Evolutionary conservation across 2,888 invertebrate species (phyloP).

Genomic region (Lasioglossum malachurum): DNA sequence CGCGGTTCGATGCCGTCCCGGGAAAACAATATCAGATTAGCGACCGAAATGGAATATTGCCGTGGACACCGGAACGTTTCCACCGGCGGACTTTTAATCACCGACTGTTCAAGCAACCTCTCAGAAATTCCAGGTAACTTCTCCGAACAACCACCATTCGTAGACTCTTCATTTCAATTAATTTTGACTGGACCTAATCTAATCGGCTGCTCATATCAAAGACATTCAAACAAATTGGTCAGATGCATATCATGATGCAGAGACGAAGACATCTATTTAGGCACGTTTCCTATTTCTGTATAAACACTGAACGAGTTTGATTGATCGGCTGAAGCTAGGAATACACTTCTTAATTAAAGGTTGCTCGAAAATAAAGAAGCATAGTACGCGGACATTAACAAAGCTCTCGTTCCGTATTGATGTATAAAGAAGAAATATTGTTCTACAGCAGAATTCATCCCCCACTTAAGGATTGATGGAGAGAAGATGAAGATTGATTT

Average conservation of each 20-base stretch:
- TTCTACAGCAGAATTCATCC: not conserved
- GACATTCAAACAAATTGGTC: not conserved
- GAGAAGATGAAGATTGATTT: not conserved
- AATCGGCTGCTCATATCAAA: not conserved
- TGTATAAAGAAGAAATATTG: constrained; percentile 6
- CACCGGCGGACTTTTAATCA: constrained; percentile 16
- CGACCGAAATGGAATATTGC: constrained; percentile 61
- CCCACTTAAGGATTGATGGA: not conserved
- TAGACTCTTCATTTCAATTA: not conserved
- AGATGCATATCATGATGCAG: too few relatives aligned
- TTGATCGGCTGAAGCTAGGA: not conserved
- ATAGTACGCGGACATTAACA: not conserved
- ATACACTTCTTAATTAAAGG: not conserved
- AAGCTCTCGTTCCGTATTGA: not conserved
- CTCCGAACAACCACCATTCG: not conserved
- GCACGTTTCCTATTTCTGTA: not conserved
- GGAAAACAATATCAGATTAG: constrained; percentile 72
- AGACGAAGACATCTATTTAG: too few relatives aligned
- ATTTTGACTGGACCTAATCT: not conserved
- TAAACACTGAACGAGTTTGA: not conserved
- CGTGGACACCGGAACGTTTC: constrained; percentile 30
- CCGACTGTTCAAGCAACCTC: not conserved
- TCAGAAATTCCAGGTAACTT: not conserved
- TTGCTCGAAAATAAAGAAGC: not conserved
- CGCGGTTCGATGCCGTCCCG: constrained; percentile 34